Conservation (phyloP, 2,113 vertebrate genomes). For the Cyprinodon brontotheroides region DNA sequence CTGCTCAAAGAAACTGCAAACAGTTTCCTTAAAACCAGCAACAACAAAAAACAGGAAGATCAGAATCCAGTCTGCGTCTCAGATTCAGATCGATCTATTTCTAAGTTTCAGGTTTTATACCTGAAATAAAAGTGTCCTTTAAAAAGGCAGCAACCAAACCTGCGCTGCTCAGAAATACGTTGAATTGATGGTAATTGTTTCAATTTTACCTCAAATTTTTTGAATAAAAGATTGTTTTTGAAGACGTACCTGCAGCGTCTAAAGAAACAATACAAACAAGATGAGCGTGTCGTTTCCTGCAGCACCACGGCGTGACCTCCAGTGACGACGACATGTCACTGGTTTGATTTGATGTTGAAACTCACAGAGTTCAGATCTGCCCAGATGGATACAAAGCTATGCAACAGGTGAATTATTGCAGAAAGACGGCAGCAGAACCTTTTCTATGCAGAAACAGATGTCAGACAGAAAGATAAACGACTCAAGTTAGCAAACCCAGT, state of each 20-base stretch:
- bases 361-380: too few species aligned
- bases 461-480: not conserved
- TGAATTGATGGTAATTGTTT: not conserved
- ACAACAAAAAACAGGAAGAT: not conserved
- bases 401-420: not conserved
- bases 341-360: not conserved
- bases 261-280: not conserved
- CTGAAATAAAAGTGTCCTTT: slow-evolving; percentile 27
- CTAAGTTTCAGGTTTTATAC: slow-evolving; percentile 1
- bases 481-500: too few species aligned
- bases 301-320: slow-evolving; percentile 1
- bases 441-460: not conserved
- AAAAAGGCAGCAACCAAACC: not conserved
- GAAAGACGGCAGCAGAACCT: not conserved
- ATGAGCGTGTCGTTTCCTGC: not conserved
- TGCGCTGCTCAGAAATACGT: not conserved
- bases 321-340: not conserved
- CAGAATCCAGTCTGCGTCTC: too few species aligned
- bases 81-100: too few species aligned
- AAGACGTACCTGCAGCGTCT: not conserved
- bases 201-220: not conserved
- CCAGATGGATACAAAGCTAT: not conserved
- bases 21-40: not conserved
- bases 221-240: not conserved
- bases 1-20: not conserved